These are phyloP conservation scores for Helogale parvula DNA, from an alignment of 2,113 vertebrate genomes.

Conservation along the genomic window DNA sequence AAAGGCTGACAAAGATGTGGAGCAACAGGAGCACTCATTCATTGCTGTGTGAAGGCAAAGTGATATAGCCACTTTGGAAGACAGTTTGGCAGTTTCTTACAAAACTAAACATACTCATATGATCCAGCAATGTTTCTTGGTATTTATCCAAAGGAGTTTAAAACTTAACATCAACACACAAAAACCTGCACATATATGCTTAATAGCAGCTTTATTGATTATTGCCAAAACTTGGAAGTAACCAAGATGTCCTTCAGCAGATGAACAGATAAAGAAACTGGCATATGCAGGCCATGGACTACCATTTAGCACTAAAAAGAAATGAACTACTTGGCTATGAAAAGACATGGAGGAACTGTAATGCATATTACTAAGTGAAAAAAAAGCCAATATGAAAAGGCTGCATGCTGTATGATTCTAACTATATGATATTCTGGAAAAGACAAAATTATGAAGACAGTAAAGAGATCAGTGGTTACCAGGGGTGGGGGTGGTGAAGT, in stretches of 20 bases:
- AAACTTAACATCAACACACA: not conserved
- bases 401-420: not conserved
- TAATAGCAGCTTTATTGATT: not conserved
- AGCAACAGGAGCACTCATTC: not conserved
- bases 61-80: not conserved
- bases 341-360: not conserved
- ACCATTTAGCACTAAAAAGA: slow-evolving; percentile 11
- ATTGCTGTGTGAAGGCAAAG: not conserved
- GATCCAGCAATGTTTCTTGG: not conserved
- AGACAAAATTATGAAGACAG: not conserved
- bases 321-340: not conserved
- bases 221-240: not conserved
- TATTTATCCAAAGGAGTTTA: not conserved
- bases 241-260: not conserved
- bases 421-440: not conserved
- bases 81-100: not conserved
- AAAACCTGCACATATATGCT: not conserved
- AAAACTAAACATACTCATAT: not conserved
- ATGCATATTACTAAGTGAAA: not conserved
- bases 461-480: not conserved
- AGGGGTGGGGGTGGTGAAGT: not conserved
- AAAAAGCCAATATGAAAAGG: not conserved
- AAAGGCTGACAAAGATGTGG: not conserved
- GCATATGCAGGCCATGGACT: not conserved
- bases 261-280: not conserved